Evolutionary conservation across 2,888 invertebrate genomes (phyloP).

Genomic region (Perithous albicinctus): DNA sequence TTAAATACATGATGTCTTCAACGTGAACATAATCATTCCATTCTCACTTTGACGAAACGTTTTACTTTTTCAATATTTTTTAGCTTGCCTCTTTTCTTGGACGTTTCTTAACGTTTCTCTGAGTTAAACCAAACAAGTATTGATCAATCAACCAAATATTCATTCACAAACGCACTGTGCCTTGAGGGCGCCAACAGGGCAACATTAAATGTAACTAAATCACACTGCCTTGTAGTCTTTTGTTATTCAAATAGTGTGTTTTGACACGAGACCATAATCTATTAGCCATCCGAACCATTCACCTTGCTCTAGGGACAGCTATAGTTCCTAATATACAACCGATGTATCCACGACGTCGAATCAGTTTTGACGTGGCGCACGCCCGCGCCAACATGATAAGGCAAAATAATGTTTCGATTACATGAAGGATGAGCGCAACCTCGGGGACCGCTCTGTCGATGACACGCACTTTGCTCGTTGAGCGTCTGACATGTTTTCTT

Average conservation of each 20-base stretch:
- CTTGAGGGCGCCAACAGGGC: conserved; percentile 52
- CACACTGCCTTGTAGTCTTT: conserved; percentile 58
- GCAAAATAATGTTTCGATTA: conserved; percentile 62
- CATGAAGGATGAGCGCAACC: conserved; percentile 54
- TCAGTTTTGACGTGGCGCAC: conserved; percentile 64
- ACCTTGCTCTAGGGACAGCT: conserved; percentile 38
- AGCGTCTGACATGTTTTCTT: conserved; percentile 4
- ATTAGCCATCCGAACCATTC: conserved; percentile 57
- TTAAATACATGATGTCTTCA: too few relatives aligned
- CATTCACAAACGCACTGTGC: conserved; percentile 38
- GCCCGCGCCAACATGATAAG: conserved; percentile 64
- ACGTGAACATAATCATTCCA: not conserved
- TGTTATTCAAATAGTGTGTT: conserved; percentile 66
- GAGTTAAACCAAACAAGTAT: conserved; percentile 7
- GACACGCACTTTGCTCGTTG: conserved; percentile 49
- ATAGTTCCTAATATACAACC: conserved; percentile 4
- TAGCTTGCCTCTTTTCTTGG: not conserved
- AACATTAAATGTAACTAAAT: conserved; percentile 59
- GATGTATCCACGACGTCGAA: conserved; percentile 40
- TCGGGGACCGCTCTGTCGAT: conserved; percentile 57
- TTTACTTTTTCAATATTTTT: too few relatives aligned
- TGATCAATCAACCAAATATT: conserved; percentile 56
- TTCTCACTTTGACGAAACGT: too few relatives aligned
- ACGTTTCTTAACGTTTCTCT: not conserved
- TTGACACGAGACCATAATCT: conserved; percentile 67